phyloP scores from a whole-genome alignment of 2,888 invertebrate genomes.

The Thymelicus sylvestris region DNA sequence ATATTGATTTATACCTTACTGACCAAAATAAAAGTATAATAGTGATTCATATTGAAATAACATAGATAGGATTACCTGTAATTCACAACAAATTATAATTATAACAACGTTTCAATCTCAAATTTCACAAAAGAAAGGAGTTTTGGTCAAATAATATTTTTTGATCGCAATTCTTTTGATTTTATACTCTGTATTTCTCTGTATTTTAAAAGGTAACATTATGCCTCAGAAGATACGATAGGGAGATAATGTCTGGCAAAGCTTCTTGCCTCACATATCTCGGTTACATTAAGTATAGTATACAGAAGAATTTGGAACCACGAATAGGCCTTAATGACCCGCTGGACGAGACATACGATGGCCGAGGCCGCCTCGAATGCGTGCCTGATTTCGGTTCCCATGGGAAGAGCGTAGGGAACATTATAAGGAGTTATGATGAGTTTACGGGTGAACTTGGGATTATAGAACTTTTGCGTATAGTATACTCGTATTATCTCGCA shows the following conservation, averaged over 20 bases:
- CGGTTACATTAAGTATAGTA: slow-evolving; percentile 28
- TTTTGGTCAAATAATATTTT: neutral
- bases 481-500: neutral
- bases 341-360: slow-evolving; percentile 61
- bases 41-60: too few species aligned
- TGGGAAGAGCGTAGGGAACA: slow-evolving; percentile 54
- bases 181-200: too few species aligned
- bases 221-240: neutral
- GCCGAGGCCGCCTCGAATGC: slow-evolving; percentile 54
- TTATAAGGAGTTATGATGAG: slow-evolving; percentile 61
- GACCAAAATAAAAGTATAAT: too few species aligned
- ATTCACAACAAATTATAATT: too few species aligned
- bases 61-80: too few species aligned
- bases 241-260: neutral
- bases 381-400: slow-evolving; percentile 65
- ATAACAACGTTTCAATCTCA: too few species aligned
- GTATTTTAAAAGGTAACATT: too few species aligned
- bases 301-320: slow-evolving; percentile 43
- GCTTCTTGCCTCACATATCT: slow-evolving; percentile 1
- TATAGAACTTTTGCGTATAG: neutral
- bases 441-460: slow-evolving; percentile 36
- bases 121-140: too few species aligned
- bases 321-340: slow-evolving; percentile 76
- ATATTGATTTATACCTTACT: too few species aligned
- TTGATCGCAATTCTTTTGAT: too few species aligned